Evolutionary conservation across 2,797 vertebrate genomes (phyloP).

Genomic region (Eospalax fontanierii): DNA sequence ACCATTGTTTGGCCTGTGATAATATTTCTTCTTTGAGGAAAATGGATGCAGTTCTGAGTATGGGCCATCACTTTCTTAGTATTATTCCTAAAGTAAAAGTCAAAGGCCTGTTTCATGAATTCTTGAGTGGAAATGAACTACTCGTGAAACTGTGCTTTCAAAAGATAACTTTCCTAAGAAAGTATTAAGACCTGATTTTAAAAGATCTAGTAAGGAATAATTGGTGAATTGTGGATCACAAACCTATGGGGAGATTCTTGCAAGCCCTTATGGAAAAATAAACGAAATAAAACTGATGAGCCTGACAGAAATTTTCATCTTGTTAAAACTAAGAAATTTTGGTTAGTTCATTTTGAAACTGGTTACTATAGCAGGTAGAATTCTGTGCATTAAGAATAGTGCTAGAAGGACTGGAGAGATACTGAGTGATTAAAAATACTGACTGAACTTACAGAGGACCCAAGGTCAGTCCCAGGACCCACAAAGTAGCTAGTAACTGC

Average conservation of each 20-base stretch:
- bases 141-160: conserved; percentile 45
- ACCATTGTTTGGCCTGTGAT: neutral
- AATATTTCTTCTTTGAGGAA: conserved; percentile 66
- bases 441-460: too few species aligned
- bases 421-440: too few species aligned
- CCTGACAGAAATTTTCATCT: conserved; percentile 38
- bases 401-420: neutral
- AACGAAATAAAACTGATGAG: neutral
- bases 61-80: conserved; percentile 1
- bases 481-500: too few species aligned
- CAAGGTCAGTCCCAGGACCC: too few species aligned
- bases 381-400: conserved; percentile 22
- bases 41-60: conserved; percentile 58
- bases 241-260: conserved; percentile 13
- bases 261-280: neutral
- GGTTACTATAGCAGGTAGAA: conserved; percentile 36
- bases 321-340: conserved; percentile 52
- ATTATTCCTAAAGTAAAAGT: conserved; percentile 21
- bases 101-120: conserved; percentile 33
- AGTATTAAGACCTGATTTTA: conserved; percentile 10
- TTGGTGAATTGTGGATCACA: conserved; percentile 46
- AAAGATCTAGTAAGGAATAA: conserved; percentile 46
- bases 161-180: neutral
- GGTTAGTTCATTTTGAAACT: conserved; percentile 65
- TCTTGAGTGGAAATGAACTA: conserved; percentile 45